Base-by-base conservation (phyloP, 2,888 invertebrate species). In the Corbicula japonica region DNA sequence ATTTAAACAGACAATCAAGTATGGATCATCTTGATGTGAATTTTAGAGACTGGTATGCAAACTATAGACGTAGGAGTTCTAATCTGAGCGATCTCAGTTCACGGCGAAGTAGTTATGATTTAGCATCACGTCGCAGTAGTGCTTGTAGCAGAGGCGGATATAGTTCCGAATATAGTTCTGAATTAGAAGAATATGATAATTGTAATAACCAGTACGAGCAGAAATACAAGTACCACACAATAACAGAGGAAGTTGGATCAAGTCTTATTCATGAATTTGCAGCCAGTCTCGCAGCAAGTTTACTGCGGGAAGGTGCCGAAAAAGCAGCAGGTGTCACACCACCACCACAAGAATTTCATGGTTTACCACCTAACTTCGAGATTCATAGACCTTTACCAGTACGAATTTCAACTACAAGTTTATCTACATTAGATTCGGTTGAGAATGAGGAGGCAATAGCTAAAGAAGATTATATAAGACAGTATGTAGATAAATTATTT, bases 91-190 rank as follows among this genome's bases (percentile, higher is more conserved):
- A 92, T 61, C 58, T 91, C n/a, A 87, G 89, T n/a, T 90, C 91
- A 0, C 82, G 91, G 2, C 83, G 44, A 96, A 97, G 94, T 93
- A 86, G 84, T 34, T 82, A 80, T 34, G 80, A 80, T 61, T 28
- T 80, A 1, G 70, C 78, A 0, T 84, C 84, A 0, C 56, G 80
- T 1, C 52, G 82, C 26, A 80, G 83, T 34, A 79, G 80, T 54
- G 69, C 72, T 54, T 89, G 90, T 65, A 87, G 89, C 58, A 89
- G 88, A 50, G 89, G 90, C 0, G 87, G 91, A 30, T 87, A 90
- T 69, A 91, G 91, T 73, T 91, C 92, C 0, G 92, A 92, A 66
- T 87, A 91, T 71, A 91, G 91, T 62, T 91, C 92, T 6, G 92
- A 92, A 68, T 89, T 92, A 52, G 92, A 92, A 73, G 92, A 92